Evolutionary conservation across 2,888 invertebrate genomes (phyloP).

Genomic region (Pyrgus malvae): DNA sequence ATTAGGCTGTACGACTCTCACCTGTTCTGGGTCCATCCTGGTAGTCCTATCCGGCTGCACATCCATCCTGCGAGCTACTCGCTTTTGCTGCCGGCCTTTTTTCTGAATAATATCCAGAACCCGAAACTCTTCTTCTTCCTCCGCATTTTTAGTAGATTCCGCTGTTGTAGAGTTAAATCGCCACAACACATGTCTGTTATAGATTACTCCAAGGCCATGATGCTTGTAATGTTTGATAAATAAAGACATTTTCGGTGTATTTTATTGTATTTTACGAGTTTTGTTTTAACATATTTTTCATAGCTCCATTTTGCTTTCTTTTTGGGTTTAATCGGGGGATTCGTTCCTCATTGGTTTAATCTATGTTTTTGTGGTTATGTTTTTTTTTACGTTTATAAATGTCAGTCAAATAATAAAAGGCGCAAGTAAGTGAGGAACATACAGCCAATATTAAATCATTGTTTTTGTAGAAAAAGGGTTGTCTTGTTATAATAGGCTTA

Average conservation of each 20-base stretch:
- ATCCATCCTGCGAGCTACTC: conserved; percentile 48
- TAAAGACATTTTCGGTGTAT: conserved; percentile 59
- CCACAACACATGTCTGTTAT: conserved; percentile 63
- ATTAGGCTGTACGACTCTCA: too few species aligned
- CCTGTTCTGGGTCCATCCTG: conserved; percentile 70
- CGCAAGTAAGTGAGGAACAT: too few species aligned
- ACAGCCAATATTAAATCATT: too few species aligned
- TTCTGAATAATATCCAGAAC: conserved; percentile 76
- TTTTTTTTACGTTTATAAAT: too few species aligned
- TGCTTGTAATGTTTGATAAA: conserved; percentile 61
- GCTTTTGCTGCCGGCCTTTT: conserved; percentile 50
- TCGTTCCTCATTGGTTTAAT: too few species aligned
- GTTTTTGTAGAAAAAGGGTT: too few species aligned
- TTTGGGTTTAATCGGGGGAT: too few species aligned
- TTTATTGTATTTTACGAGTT: background rate
- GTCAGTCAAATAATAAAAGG: too few species aligned
- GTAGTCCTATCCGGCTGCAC: conserved; percentile 71
- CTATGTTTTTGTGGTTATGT: too few species aligned
- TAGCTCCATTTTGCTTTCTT: conserved; percentile 11
- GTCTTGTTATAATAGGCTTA: too few species aligned
- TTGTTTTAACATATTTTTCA: background rate
- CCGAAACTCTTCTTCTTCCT: conserved; percentile 75
- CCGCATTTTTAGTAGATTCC: conserved; percentile 49
- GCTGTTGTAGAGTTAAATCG: conserved; percentile 61
- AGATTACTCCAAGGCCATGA: conserved; percentile 43